Evolutionary conservation across 2,888 invertebrate genomes (phyloP), one percentile per base, ranked within the genome.

Genomic region (Drosophila incognita): DNA sequence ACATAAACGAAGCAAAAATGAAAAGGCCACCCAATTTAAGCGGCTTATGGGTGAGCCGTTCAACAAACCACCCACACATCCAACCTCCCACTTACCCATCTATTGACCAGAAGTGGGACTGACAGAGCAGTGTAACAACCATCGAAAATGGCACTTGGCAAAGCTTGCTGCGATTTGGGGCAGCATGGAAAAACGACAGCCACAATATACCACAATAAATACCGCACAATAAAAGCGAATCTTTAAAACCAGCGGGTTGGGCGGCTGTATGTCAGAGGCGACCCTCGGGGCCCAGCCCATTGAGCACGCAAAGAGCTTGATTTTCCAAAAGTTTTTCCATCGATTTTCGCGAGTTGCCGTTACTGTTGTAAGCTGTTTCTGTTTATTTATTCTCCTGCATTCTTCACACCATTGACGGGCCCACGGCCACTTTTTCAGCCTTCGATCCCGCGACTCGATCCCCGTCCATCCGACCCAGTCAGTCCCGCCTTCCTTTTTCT

Each of bases 211-310:
- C 74, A 75, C 82, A 82, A 77, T 80, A 83, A 86, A 87, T 81
- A 79, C 81, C 81, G 79, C 83, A 81, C 83, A 83, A 83, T 83
- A 86, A 85, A 86, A 79, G 64, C 59, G 80, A 81, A 83, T 69
- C 75, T 74, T 74, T 74, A 72, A 76, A 76, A 74, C 27, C 53
- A 51, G 61, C 48, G 51, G 56, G 40, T 27, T 54, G 42, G 24
- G 27, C 18, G 18, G 13, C 10, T 29, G 40, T 57, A 21, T 57
- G 38, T 49, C 62, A 33, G 35, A 21, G 40, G 21, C 18, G n/a
- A 13, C 56, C 31, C 53, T 48, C 51, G 38, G 42, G 58, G 66
- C 63, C 42, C 67, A 70, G 58, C 61, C 71, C 69, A 71, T 63
- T 65, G 67, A 66, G 36, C 57, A 69, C 65, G 69, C 67, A 67